Base-by-base conservation (phyloP, 2,113 vertebrate species). In the Machaerirhynchus nigripectus region DNA sequence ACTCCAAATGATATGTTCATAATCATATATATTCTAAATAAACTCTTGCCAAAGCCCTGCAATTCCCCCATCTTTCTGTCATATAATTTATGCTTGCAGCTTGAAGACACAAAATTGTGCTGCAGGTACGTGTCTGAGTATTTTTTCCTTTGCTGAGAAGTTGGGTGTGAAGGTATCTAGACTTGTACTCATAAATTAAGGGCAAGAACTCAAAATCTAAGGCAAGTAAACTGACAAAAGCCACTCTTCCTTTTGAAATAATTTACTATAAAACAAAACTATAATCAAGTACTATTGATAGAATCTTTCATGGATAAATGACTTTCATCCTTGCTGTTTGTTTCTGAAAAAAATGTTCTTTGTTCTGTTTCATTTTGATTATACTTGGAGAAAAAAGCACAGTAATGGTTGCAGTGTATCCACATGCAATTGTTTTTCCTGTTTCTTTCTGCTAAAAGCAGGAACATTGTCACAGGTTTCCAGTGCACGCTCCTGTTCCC, bases 11-110 rank as follows among this genome's bases (percentile, higher is more conserved):
- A 73, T 73, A 61, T 55, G 31, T 82, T 65, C 55, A n/a, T 73
- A 80, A 89, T 93, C 84, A 46, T 76, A 93, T 89, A 57, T 91
- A 87, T 57, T 76, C 70, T 57, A 83, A 94, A 93, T 65, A 93
- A 89, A 93, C 53, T 65, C 87, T 82, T 79, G 80, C 89, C 61
- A 89, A 53, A 87, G 44, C 2, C 30, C 46, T 79, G 50, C 63
- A 71, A 50, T 91, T 49, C 89, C 40, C 57, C 63, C 6, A 46
- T 79, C 74, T 89, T 94, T 69, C 81, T 85, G 70, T 79, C 37
- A 50, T 40, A 30, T 69, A 73, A 96, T 91, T 96, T 77, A 68
- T 79, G 31, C 50, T 65, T 84, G 46, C n/a, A 75, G 30, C 42
- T 84, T 64, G 40, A 73, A 85, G 77, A 64, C n/a, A 84, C n/a